These are phyloP conservation scores for Smittia aterrima DNA, from an alignment of 2,888 invertebrate species.

Conservation along the genomic window DNA sequence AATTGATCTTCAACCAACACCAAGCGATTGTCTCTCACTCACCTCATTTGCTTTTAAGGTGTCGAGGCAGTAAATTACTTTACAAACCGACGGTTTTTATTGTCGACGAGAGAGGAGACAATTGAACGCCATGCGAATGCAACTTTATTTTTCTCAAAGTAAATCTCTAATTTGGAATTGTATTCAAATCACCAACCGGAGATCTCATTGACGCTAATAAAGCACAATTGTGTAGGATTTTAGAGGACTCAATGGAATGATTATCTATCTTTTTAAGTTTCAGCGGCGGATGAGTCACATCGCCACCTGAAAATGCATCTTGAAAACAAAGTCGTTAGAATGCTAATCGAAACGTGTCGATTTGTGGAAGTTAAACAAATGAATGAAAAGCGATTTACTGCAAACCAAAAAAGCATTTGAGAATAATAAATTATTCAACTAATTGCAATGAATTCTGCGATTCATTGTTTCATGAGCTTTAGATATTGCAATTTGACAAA, in stretches of 20 bases:
- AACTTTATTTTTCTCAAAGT: not conserved
- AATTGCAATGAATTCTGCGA: not conserved
- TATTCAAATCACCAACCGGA: not conserved
- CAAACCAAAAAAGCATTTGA: too few relatives aligned
- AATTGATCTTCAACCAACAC: not conserved
- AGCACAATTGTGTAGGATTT: constrained; percentile 25
- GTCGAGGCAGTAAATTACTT: too few relatives aligned
- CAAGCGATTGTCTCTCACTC: not conserved
- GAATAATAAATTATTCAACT: too few relatives aligned
- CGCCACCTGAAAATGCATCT: not conserved
- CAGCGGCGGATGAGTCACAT: constrained; percentile 13
- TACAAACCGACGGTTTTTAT: too few relatives aligned
- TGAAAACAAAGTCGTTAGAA: not conserved
- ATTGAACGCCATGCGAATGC: not conserved
- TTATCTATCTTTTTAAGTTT: not conserved
- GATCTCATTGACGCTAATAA: constrained; percentile 11
- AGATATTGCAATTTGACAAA: not conserved
- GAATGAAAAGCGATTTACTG: too few relatives aligned
- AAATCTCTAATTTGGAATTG: constrained; percentile 19
- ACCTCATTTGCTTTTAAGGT: not conserved
- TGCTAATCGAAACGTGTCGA: not conserved
- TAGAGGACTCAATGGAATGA: not conserved
- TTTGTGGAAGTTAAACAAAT: too few relatives aligned
- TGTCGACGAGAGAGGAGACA: not conserved
- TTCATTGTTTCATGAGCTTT: not conserved